Evolutionary conservation across 2,113 vertebrate species (phyloP), one percentile per base, ranked within the genome.

Genomic region (Larimichthys polyactis): DNA sequence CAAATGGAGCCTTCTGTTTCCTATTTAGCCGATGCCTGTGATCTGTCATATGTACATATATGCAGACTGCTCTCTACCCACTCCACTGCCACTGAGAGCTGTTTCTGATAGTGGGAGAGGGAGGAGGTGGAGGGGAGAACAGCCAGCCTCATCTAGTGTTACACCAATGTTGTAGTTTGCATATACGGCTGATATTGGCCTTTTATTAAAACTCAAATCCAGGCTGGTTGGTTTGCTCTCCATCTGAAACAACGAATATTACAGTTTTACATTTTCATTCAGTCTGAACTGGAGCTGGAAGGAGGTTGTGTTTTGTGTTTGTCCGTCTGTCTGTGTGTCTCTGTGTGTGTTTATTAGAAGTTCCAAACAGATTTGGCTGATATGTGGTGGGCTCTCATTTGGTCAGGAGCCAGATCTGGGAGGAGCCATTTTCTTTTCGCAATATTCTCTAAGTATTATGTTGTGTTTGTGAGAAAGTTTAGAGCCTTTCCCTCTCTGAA

Each of bases 21-120:
- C 83, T 86, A 90, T 91, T 93, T 91, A 94, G 89, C 87, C 88
- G 44, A 76, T 80, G 87, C 66, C 55, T 82, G 83, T 70, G 74
- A 80, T 90, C 79, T 49, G 60, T 90, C 88, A 83, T 51, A 73
- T 49, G 78, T 78, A 86, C 63, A 76, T 49, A 43, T 54, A 68
- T 57, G 67, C 54, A 74, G 52, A n/a, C 78, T 68, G 20, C 62
- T 83, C 46, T 46, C 65, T n/a, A 40, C 43, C 66, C 60, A 44
- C 65, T 76, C 85, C 36, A 40, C 36, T 71, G 46, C 40, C 20
- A 15, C 60, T 44, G 63, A 62, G 44, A 58, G 70, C 32, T 59
- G 57, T 27, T 80, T 71, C 40, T 64, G 43, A 2, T 43, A 24
- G 7, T 46, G 54, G 32, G 57, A 16, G 63, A 5, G 12, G 48